phyloP scores from a whole-genome alignment of 2,888 invertebrate species.

The Pterostichus niger region DNA sequence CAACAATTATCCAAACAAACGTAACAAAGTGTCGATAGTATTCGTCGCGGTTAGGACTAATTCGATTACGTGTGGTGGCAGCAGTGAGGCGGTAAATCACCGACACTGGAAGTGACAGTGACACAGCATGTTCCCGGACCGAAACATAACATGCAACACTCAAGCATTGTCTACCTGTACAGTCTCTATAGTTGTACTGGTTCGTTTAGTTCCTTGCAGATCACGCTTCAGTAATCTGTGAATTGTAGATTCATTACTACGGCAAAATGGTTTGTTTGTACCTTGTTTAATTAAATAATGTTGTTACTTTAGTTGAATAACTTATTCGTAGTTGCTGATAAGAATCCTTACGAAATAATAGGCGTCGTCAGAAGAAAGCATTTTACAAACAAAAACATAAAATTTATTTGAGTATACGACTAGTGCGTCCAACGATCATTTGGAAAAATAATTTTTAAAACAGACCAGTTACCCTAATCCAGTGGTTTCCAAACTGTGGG shows the following conservation, averaged over 20 bases:
- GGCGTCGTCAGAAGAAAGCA: too few species aligned
- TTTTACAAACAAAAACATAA: too few species aligned
- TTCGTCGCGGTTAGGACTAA: conserved; percentile 54
- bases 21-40: conserved; percentile 12
- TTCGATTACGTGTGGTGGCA: conserved; percentile 64
- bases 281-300: neutral
- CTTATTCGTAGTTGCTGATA: too few species aligned
- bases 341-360: too few species aligned
- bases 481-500: too few species aligned
- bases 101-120: conserved; percentile 56
- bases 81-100: conserved; percentile 65
- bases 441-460: too few species aligned
- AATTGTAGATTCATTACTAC: conserved; percentile 35
- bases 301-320: too few species aligned
- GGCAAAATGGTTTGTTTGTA: neutral
- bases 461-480: too few species aligned
- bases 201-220: neutral
- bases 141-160: conserved; percentile 28
- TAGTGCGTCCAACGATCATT: too few species aligned
- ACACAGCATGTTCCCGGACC: conserved; percentile 57
- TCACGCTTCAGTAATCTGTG: conserved; percentile 21
- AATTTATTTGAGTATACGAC: too few species aligned
- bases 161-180: conserved; percentile 35
- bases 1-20: conserved; percentile 60
- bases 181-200: neutral